Evolutionary conservation across 2,797 vertebrate genomes (phyloP), one percentile per base, ranked within the genome.

Genomic region (Lindbergichthys nudifrons): DNA sequence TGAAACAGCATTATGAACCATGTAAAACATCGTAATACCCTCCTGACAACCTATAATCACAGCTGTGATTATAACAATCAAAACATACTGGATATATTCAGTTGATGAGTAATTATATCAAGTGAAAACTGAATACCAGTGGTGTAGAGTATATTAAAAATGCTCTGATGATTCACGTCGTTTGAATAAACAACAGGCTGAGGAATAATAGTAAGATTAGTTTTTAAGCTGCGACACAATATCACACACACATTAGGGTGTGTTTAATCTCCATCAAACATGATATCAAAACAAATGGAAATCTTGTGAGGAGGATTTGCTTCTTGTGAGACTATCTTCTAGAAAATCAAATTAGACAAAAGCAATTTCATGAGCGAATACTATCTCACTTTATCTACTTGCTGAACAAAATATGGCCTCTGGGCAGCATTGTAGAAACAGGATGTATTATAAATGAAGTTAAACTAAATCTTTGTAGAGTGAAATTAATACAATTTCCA

Each of bases 271-370:
- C 50, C 42, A 63, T 73, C 61, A 45, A 57, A 73, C 42, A 26
- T 15, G 1, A 57, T 3, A 79, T 72, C 21, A 57, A 73, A 79
- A 74, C 42, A 45, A 66, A 72, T 59, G 6, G 10, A 51, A 51
- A 15, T 57, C 3, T 36, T 36, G 10, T 46, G 4, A 48, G 51
- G 21, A 63, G n/a, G 50, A 80, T 78, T 21, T 56, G 21, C 15
- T n/a, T 36, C 48, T 66, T 42, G 18, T 71, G 65, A 80, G 48
- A 19, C 32, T 70, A 77, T 81, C 73, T 65, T 70, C 46, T 5
- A 52, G 30, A 41, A 59, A 80, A 76, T 77, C 52, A 56, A 69
- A 87, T 81, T 73, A 71, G 61, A 57, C 48, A 71, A 80, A 84
- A 74, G 64, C 69, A 80, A 79, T 82, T 81, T 84, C 56, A 66